Percentiles rank a stretch among this genome's conserved stretches.
Evolutionary conservation across 2,888 invertebrate genomes (phyloP).

Genomic region (Silvanus unidentatus): DNA sequence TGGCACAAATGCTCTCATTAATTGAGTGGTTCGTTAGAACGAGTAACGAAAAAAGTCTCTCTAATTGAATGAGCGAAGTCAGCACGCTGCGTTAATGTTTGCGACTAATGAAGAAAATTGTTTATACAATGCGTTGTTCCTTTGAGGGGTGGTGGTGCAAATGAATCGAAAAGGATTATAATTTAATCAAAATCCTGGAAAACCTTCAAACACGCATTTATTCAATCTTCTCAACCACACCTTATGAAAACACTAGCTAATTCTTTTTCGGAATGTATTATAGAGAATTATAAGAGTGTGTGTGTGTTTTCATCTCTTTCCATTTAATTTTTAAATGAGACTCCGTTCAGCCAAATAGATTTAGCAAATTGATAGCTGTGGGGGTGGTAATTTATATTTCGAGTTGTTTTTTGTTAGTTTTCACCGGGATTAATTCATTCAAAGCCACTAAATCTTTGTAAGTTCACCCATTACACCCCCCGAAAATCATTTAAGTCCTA

Average conservation of each 20-base stretch:
- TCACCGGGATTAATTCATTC: too few relatives aligned
- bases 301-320: slow-evolving; percentile 7
- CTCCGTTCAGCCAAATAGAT: slow-evolving; percentile 5
- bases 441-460: too few relatives aligned
- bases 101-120: background rate
- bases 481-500: too few relatives aligned
- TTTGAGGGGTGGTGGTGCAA: slow-evolving; percentile 25
- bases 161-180: slow-evolving; percentile 39
- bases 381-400: too few relatives aligned
- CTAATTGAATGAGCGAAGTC: too few relatives aligned
- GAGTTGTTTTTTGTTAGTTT: too few relatives aligned
- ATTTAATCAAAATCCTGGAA: slow-evolving; percentile 43
- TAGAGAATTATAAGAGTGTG: slow-evolving; percentile 7
- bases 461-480: too few relatives aligned
- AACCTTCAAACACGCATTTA: slow-evolving; percentile 44
- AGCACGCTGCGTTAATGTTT: background rate
- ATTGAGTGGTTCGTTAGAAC: background rate
- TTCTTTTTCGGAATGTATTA: slow-evolving; percentile 16
- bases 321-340: too few relatives aligned
- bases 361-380: slow-evolving; percentile 5
- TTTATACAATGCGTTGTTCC: background rate
- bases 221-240: slow-evolving; percentile 41
- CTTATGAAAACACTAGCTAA: slow-evolving; percentile 26
- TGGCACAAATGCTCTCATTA: background rate
- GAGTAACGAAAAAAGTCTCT: background rate